A percentile compares a stretch with the other conserved stretches of the same genome.
Conservation (phyloP, 2,888 invertebrate genomes). For the Phortica magna region DNA sequence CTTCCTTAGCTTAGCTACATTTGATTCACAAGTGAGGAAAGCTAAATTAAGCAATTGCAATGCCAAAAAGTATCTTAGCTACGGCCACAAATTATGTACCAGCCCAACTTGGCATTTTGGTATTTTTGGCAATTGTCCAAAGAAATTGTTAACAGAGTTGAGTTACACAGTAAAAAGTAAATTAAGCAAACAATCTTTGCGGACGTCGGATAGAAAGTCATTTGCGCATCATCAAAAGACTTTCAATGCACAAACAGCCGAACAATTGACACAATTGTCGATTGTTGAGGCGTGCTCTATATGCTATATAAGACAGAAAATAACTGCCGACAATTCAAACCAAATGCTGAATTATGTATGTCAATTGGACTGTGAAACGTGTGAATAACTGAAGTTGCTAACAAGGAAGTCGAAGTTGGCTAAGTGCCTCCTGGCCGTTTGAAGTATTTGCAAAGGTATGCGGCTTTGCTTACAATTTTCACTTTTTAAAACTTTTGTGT, state of each 20-base stretch:
- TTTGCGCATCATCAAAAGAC: too few species aligned
- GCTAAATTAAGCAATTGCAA: too few species aligned
- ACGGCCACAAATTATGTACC: background rate
- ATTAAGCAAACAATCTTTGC: background rate
- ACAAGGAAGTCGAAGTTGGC: background rate
- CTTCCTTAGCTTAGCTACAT: too few species aligned
- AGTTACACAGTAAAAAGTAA: background rate
- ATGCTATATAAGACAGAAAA: background rate
- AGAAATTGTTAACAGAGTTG: background rate
- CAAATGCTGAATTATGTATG: constrained; percentile 41
- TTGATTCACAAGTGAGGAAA: too few species aligned
- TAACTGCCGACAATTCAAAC: constrained; percentile 37
- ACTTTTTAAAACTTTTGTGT: background rate
- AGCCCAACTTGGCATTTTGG: background rate
- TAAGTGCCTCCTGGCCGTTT: background rate
- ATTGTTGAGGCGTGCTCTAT: background rate
- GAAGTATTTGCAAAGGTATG: background rate
- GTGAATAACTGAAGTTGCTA: background rate
- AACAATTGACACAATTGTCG: background rate
- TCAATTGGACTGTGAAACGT: constrained; percentile 18
- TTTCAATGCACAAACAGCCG: background rate
- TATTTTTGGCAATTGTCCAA: background rate
- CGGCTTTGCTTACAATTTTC: constrained; percentile 33
- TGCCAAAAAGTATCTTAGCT: background rate
- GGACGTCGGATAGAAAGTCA: too few species aligned